phyloP scores from a whole-genome alignment of 1,140 invertebrate genomes.

The Eumaeus atala region DNA sequence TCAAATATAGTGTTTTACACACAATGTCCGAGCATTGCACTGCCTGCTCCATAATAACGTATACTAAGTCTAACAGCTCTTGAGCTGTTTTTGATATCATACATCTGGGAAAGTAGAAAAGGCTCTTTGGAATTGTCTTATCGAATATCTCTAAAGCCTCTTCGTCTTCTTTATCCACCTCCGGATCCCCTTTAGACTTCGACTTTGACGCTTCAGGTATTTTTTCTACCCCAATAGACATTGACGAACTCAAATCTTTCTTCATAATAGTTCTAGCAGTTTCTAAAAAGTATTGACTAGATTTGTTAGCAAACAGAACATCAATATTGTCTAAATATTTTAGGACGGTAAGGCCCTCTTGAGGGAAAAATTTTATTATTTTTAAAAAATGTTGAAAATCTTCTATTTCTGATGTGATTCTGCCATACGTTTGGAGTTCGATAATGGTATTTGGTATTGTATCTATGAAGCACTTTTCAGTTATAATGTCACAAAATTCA shows the following conservation, averaged over 20 bases:
- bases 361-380: conserved; percentile 75
- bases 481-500: conserved; percentile 79
- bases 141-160: conserved; percentile 52
- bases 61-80: conserved; percentile 82
- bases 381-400: conserved; percentile 80
- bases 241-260: conserved; percentile 86
- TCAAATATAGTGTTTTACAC: conserved; percentile 81
- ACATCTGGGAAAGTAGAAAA: conserved; percentile 68
- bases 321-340: conserved; percentile 87
- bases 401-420: conserved; percentile 78
- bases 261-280: conserved; percentile 84
- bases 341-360: conserved; percentile 71
- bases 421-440: conserved; percentile 80
- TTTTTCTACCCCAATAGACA: conserved; percentile 75
- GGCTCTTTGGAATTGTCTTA: conserved; percentile 57
- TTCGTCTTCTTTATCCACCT: conserved; percentile 28
- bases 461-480: conserved; percentile 82
- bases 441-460: conserved; percentile 84
- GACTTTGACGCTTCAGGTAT: conserved; percentile 37
- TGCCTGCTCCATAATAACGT: conserved; percentile 83
- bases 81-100: conserved; percentile 70
- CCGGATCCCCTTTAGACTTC: conserved; percentile 10
- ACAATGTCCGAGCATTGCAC: conserved; percentile 75
- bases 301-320: conserved; percentile 85
- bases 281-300: conserved; percentile 82